These are phyloP conservation scores for Tinamus guttatus DNA, from an alignment of 2,113 vertebrate genomes.

Conservation along the genomic window DNA sequence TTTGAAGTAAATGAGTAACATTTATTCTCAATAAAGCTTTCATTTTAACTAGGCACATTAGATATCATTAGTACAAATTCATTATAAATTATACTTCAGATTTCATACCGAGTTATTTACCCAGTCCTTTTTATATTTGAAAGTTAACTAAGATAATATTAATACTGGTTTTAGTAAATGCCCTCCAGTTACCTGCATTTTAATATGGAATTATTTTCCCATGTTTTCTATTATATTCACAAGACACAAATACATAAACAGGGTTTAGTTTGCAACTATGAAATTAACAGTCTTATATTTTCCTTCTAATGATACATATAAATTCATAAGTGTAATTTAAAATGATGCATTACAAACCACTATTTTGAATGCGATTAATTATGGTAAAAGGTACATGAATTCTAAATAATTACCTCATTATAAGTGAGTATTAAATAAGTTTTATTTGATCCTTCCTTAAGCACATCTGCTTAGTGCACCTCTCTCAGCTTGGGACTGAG, in stretches of 20 bases:
- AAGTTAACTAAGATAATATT: slow-evolving; percentile 79
- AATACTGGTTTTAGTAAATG: slow-evolving; percentile 79
- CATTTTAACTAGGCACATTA: slow-evolving; percentile 77
- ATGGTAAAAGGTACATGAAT: slow-evolving; percentile 65
- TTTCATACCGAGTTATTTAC: slow-evolving; percentile 79
- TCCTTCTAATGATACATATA: slow-evolving; percentile 61
- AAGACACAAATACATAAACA: slow-evolving; percentile 58
- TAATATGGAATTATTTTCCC: slow-evolving; percentile 60
- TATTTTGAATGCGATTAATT: slow-evolving; percentile 66
- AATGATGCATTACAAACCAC: slow-evolving; percentile 64
- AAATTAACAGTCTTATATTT: slow-evolving; percentile 51
- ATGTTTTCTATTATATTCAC: slow-evolving; percentile 65
- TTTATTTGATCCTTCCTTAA: slow-evolving; percentile 55
- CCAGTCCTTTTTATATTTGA: slow-evolving; percentile 69
- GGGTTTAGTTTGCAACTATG: slow-evolving; percentile 60
- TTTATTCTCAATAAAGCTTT: slow-evolving; percentile 79
- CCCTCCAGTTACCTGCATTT: slow-evolving; percentile 64
- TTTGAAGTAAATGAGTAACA: slow-evolving; percentile 80
- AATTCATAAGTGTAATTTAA: slow-evolving; percentile 67
- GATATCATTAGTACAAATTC: slow-evolving; percentile 81
- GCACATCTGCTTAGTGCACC: slow-evolving; percentile 46
- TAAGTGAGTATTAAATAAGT: slow-evolving; percentile 7
- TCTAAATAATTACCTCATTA: slow-evolving; percentile 70
- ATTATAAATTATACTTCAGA: slow-evolving; percentile 78
- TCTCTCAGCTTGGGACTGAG: neutral